Conservation (phyloP, 2,797 vertebrate genomes). For the Hoplostethus atlanticus region DNA sequence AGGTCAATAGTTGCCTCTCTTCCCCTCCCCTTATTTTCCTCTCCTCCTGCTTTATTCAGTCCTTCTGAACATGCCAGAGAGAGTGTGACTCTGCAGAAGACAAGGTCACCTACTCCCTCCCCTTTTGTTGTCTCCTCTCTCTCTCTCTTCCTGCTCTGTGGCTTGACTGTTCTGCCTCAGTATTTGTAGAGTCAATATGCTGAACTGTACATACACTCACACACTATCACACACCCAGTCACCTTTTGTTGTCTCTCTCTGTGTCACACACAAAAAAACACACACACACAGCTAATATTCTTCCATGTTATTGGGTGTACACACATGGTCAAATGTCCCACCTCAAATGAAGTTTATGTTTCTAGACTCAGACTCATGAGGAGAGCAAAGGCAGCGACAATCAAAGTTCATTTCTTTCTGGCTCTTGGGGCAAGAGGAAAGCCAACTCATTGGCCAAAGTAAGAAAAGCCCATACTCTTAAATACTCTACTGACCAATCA, state of each 20-base stretch:
- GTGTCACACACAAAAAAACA: background rate
- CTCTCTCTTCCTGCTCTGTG: slow-evolving; percentile 5
- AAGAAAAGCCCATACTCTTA: slow-evolving; percentile 76
- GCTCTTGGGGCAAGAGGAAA: slow-evolving; percentile 90
- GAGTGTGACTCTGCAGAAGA: background rate
- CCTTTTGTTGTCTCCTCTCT: slow-evolving; percentile 9
- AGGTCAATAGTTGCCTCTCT: background rate
- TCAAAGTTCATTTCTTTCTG: slow-evolving; percentile 87
- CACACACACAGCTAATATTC: background rate
- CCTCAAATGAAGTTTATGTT: slow-evolving; percentile 83
- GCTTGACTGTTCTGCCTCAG: slow-evolving; percentile 10
- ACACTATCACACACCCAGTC: background rate
- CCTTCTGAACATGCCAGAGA: background rate
- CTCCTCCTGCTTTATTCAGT: background rate
- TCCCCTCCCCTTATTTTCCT: background rate
- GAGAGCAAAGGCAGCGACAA: slow-evolving; percentile 85
- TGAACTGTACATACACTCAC: background rate
- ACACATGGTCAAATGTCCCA: slow-evolving; percentile 15
- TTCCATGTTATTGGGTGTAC: slow-evolving; percentile 3
- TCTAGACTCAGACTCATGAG: slow-evolving; percentile 85
- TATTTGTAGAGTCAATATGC: slow-evolving; percentile 13
- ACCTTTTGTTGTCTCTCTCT: slow-evolving; percentile 1
- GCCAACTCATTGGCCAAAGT: slow-evolving; percentile 85
- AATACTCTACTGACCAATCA: slow-evolving; percentile 64
- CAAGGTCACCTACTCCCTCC: background rate